These are phyloP conservation scores for Botia almorhae DNA, from an alignment of 2,797 vertebrate genomes.

Conservation along the genomic window DNA sequence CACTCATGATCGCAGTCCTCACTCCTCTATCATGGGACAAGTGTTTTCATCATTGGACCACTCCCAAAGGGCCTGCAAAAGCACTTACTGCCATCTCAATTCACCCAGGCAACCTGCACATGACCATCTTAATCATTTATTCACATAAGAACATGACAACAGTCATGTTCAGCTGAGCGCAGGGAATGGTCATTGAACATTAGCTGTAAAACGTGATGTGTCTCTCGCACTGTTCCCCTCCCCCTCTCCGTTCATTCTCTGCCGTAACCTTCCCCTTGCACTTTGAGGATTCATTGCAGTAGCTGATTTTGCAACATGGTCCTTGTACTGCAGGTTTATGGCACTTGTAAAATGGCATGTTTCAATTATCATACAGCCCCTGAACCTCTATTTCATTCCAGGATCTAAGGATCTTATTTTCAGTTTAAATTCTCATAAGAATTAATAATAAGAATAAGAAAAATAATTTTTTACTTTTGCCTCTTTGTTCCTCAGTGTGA, in stretches of 20 bases:
- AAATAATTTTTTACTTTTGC: not conserved
- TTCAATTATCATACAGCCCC: slow-evolving; percentile 5
- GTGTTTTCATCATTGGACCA: slow-evolving; percentile 16
- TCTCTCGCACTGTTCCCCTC: too few relatives aligned
- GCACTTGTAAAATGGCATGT: slow-evolving; percentile 33
- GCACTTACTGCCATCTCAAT: slow-evolving; percentile 35
- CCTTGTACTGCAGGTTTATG: slow-evolving; percentile 65
- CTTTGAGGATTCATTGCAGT: slow-evolving; percentile 71
- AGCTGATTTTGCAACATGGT: slow-evolving; percentile 64
- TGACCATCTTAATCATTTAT: slow-evolving; percentile 52
- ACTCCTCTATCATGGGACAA: slow-evolving; percentile 3
- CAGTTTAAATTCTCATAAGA: not conserved
- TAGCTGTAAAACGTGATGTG: not conserved
- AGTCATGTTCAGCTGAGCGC: slow-evolving; percentile 32
- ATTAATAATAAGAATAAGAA: too few relatives aligned
- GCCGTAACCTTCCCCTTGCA: not conserved
- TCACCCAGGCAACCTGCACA: slow-evolving; percentile 46
- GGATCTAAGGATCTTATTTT: slow-evolving; percentile 29
- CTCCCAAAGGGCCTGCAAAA: not conserved
- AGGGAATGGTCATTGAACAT: slow-evolving; percentile 2
- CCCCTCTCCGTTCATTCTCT: not conserved
- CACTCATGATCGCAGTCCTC: not conserved
- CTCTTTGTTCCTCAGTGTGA: not conserved
- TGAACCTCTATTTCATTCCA: slow-evolving; percentile 45
- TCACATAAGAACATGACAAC: slow-evolving; percentile 42